Evolutionary conservation across 2,888 invertebrate species (phyloP).

Genomic region (Herminia tarsipennalis): DNA sequence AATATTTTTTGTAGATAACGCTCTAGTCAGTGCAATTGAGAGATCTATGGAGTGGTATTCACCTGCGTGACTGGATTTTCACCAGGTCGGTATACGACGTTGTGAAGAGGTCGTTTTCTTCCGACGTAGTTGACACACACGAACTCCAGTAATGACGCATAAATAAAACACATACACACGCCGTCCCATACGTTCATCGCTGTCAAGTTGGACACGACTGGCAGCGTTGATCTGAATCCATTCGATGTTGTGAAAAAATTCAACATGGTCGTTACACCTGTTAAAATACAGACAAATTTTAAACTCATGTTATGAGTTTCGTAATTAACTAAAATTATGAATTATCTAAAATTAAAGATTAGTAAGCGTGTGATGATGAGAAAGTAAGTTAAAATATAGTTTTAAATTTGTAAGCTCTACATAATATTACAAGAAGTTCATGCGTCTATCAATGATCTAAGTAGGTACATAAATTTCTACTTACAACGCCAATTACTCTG

Average conservation of each 20-base stretch:
- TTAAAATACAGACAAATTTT: constrained; percentile 26
- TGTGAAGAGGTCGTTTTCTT: constrained; percentile 94
- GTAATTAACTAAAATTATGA: not conserved
- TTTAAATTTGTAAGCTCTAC: constrained; percentile 21
- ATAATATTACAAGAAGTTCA: constrained; percentile 21
- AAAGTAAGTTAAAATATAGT: too few species aligned
- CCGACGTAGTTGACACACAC: constrained; percentile 98
- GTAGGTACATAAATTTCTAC: constrained; percentile 12
- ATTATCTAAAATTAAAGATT: not conserved
- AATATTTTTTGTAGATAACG: constrained; percentile 10
- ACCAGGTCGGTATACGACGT: constrained; percentile 95
- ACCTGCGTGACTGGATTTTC: constrained; percentile 97
- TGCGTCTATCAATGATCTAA: constrained; percentile 10
- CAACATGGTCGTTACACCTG: constrained; percentile 98
- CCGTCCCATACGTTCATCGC: constrained; percentile 99
- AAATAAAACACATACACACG: constrained; percentile 98
- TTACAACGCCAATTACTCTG: constrained; percentile 8
- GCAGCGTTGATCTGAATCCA: constrained; percentile 95
- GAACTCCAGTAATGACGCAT: constrained; percentile 96
- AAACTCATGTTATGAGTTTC: not conserved
- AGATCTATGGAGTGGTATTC: constrained; percentile 50
- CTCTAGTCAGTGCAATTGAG: constrained; percentile 27
- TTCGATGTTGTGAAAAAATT: constrained; percentile 99
- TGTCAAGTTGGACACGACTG: constrained; percentile 96
- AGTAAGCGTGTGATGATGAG: constrained; percentile 34